A percentile compares a stretch with the other conserved stretches of the same genome.
Conservation (phyloP, 2,797 vertebrate genomes). For the Epinephelus malabaricus region DNA sequence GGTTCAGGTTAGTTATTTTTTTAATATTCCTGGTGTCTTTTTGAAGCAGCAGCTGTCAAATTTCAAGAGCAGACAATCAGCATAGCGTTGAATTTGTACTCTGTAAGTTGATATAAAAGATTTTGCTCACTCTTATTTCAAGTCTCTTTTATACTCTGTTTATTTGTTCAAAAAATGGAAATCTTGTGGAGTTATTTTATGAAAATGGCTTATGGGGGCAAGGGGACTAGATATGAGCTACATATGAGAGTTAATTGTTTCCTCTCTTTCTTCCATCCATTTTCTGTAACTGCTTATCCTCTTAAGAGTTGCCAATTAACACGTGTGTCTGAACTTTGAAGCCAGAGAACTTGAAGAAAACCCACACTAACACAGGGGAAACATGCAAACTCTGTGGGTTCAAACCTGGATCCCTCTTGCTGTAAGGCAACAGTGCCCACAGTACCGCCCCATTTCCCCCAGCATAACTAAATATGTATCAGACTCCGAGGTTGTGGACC, state of each 20-base stretch:
- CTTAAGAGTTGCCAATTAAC: too few relatives aligned
- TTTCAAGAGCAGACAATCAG: constrained; percentile 18
- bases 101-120: background rate
- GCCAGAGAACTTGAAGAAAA: too few relatives aligned
- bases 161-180: background rate
- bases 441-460: background rate
- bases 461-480: background rate
- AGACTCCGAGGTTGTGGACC: background rate
- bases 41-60: background rate
- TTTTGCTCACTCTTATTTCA: background rate
- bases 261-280: background rate
- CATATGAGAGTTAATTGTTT: constrained; percentile 7
- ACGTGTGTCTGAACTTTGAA: too few relatives aligned
- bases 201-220: background rate
- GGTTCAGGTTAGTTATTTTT: constrained; percentile 9
- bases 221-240: background rate
- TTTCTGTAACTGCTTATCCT: background rate
- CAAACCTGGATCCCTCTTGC: too few relatives aligned
- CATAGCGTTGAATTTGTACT: constrained; percentile 1
- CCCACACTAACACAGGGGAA: too few relatives aligned
- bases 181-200: background rate
- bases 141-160: constrained; percentile 6
- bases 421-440: too few relatives aligned
- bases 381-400: too few relatives aligned
- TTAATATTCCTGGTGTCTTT: background rate